Conservation (phyloP, 2,888 invertebrate genomes). For the Elmis aenea region DNA sequence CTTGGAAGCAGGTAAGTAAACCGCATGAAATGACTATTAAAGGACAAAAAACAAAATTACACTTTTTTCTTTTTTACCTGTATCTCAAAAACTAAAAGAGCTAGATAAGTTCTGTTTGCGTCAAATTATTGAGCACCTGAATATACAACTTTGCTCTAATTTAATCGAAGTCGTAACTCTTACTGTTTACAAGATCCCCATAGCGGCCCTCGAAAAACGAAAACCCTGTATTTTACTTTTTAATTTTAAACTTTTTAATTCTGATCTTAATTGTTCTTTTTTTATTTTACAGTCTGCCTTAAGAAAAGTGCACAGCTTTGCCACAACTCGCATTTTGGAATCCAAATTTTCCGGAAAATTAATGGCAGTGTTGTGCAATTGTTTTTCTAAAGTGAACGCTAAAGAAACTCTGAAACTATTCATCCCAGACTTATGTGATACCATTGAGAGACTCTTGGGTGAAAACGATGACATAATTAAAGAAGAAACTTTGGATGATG, state of each 20-base stretch:
- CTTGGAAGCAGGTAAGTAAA: too few relatives aligned
- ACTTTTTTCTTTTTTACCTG: too few relatives aligned
- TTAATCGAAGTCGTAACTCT: too few relatives aligned
- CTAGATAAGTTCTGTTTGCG: too few relatives aligned
- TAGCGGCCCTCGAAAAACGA: too few relatives aligned
- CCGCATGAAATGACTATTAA: too few relatives aligned
- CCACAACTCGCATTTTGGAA: conserved; percentile 72
- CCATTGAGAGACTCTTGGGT: conserved; percentile 55
- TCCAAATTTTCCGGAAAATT: conserved; percentile 78
- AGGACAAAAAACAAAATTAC: too few relatives aligned
- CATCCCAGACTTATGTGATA: conserved; percentile 66
- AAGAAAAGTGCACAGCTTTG: conserved; percentile 69
- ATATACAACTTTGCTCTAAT: too few relatives aligned
- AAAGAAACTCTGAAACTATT: conserved; percentile 66
- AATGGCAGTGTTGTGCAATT: conserved; percentile 66
- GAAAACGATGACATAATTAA: conserved; percentile 63
- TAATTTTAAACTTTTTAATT: neutral
- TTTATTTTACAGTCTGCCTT: conserved; percentile 56
- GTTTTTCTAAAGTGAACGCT: conserved; percentile 62
- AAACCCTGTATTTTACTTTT: too few relatives aligned
- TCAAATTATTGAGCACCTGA: too few relatives aligned
- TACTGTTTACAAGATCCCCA: too few relatives aligned
- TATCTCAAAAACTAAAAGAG: too few relatives aligned
- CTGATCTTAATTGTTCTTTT: conserved; percentile 3
- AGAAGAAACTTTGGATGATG: conserved; percentile 74